Conservation (phyloP, 2,113 vertebrate species). For the Pristiophorus japonicus region DNA sequence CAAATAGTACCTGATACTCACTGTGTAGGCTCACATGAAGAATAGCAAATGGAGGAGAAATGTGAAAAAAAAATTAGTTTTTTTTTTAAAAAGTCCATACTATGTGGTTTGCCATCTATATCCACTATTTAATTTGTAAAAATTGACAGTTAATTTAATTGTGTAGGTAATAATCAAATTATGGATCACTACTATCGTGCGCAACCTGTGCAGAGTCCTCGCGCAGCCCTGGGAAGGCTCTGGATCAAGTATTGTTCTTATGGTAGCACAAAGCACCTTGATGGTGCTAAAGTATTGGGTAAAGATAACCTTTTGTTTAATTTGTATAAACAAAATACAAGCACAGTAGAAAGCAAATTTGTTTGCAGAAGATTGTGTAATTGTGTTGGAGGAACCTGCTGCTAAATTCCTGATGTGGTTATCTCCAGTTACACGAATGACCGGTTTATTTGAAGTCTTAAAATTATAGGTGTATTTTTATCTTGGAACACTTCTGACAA, state of each 20-base stretch:
- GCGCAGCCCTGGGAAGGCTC: not conserved
- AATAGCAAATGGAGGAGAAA: not conserved
- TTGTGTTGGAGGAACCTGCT: not conserved
- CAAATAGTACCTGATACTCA: not conserved
- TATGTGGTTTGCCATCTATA: not conserved
- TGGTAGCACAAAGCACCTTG: not conserved
- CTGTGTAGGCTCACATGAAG: not conserved
- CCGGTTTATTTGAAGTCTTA: not conserved
- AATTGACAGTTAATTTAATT: not conserved
- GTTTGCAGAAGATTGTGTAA: not conserved
- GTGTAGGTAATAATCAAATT: not conserved
- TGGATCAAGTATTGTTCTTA: not conserved
- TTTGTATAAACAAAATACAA: not conserved
- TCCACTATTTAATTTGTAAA: not conserved
- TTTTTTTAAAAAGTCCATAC: not conserved
- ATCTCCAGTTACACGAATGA: not conserved
- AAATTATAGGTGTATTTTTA: constrained; percentile 6
- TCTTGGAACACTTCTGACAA: not conserved
- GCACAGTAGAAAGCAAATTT: not conserved
- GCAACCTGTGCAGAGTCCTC: not conserved
- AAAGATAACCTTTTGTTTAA: not conserved
- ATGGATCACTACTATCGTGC: not conserved
- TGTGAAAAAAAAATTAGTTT: not conserved
- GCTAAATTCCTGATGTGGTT: not conserved
- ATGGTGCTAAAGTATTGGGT: not conserved